Conservation (phyloP, 2,797 vertebrate genomes). For the Sparus aurata region DNA sequence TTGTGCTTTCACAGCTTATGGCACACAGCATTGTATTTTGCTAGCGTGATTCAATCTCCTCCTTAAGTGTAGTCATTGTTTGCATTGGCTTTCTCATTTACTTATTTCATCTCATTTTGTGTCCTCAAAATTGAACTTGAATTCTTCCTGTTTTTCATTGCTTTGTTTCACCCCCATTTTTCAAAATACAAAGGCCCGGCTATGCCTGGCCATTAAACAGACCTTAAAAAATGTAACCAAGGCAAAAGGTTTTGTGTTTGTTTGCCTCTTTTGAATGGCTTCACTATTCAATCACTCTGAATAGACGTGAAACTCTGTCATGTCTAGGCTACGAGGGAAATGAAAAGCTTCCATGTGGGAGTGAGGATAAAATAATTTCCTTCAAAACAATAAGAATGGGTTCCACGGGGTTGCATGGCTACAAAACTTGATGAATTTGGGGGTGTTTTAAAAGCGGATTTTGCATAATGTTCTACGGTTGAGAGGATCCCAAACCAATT, state of each 20-base stretch:
- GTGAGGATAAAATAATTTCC: constrained; percentile 50
- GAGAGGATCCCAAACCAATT: constrained; percentile 25
- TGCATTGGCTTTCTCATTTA: constrained; percentile 2
- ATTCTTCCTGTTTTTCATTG: constrained; percentile 18
- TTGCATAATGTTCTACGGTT: constrained; percentile 1
- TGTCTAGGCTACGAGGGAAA: constrained; percentile 44
- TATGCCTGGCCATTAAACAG: constrained; percentile 29
- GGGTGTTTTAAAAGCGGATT: constrained; percentile 12
- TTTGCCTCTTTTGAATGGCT: constrained; percentile 21
- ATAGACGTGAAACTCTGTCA: constrained; percentile 13
- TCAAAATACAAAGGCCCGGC: constrained; percentile 29
- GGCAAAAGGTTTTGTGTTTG: background rate
- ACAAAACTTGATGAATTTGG: constrained; percentile 21
- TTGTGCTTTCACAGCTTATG: constrained; percentile 30
- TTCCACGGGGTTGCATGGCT: constrained; percentile 24
- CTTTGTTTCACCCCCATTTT: constrained; percentile 22
- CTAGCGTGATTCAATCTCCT: constrained; percentile 26
- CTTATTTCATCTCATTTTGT: background rate
- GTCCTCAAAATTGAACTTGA: background rate
- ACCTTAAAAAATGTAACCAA: constrained; percentile 7
- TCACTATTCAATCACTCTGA: constrained; percentile 57
- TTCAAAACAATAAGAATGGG: constrained; percentile 40
- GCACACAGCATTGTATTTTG: constrained; percentile 16
- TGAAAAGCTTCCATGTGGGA: constrained; percentile 34
- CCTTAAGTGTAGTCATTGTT: background rate